Conservation (phyloP, 2,113 vertebrate genomes). For the Menidia beryllina region DNA sequence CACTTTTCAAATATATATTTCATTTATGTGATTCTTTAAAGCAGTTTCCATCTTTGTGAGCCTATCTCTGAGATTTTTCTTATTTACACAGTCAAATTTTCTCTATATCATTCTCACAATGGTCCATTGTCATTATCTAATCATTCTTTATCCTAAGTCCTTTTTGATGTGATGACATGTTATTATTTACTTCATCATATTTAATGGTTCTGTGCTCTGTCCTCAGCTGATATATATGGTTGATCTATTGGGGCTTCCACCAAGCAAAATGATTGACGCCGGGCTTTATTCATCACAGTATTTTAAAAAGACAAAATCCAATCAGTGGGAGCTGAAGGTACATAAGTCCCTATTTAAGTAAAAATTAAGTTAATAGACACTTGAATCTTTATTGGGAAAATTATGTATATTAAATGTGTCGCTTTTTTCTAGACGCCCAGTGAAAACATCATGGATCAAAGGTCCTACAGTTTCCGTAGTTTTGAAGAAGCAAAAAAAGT, state of each 20-base stretch:
- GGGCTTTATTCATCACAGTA: background rate
- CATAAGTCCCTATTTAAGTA: background rate
- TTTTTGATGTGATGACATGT: too few species aligned
- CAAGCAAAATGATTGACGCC: background rate
- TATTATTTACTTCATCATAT: too few species aligned
- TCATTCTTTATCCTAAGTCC: too few species aligned
- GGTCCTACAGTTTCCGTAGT: background rate
- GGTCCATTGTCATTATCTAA: too few species aligned
- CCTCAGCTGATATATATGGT: background rate
- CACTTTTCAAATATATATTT: too few species aligned
- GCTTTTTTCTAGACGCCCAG: background rate
- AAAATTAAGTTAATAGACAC: too few species aligned
- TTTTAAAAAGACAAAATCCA: background rate
- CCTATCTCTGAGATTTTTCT: too few species aligned
- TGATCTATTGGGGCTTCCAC: background rate
- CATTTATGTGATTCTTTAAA: too few species aligned
- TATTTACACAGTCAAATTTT: too few species aligned
- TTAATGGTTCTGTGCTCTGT: background rate
- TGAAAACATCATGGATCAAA: background rate
- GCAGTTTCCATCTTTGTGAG: too few species aligned
- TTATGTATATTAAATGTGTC: too few species aligned
- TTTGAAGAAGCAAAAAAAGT: background rate
- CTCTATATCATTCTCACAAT: too few species aligned
- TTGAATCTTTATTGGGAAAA: background rate
- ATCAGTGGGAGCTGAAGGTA: slow-evolving; percentile 1